These are phyloP conservation scores for Ciconia boyciana DNA, from an alignment of 2,113 vertebrate species.

Conservation along the genomic window DNA sequence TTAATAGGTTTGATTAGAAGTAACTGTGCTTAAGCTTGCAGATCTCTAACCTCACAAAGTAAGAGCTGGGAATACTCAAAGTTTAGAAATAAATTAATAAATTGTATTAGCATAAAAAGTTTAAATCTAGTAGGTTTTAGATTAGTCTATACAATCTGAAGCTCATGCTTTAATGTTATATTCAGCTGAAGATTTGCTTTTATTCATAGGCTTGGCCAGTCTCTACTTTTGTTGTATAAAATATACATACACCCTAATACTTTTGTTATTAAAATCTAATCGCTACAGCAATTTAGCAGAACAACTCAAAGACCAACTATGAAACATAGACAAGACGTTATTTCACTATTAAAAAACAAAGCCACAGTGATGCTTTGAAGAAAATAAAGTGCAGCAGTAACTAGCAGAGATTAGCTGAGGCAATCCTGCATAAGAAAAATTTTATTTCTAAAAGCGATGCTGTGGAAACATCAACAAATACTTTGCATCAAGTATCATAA, in stretches of 20 bases:
- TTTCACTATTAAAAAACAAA: not conserved
- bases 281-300: not conserved
- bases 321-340: fast-evolving
- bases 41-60: not conserved
- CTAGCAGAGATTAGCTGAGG: not conserved
- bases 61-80: not conserved
- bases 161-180: not conserved
- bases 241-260: not conserved
- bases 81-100: not conserved
- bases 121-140: not conserved
- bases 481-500: fast-evolving
- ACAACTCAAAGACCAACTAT: not conserved
- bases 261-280: not conserved
- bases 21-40: not conserved
- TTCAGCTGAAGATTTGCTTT: not conserved
- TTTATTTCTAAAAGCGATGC: not conserved
- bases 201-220: not conserved
- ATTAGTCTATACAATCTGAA: not conserved
- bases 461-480: not conserved
- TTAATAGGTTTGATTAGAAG: not conserved
- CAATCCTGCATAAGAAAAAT: fast-evolving
- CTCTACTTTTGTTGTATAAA: not conserved
- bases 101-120: not conserved
- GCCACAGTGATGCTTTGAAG: not conserved
- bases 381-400: not conserved